Evolutionary conservation across 2,888 invertebrate species (phyloP).

Genomic region (Choreutis nemorana): DNA sequence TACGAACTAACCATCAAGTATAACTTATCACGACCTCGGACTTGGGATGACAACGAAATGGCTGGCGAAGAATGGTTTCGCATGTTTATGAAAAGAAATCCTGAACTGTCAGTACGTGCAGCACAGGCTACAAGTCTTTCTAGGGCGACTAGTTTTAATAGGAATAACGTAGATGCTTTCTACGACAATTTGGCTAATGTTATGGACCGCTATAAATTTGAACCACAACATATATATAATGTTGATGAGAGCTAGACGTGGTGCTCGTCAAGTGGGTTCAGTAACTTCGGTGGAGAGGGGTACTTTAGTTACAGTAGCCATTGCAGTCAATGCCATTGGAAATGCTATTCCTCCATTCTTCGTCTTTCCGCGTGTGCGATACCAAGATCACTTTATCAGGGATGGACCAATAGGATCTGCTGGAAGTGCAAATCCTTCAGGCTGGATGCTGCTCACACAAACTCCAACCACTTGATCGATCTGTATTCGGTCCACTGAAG

Average conservation of each 20-base stretch:
- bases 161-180: conserved; percentile 13
- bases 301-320: conserved; percentile 3
- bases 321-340: conserved; percentile 15
- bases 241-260: conserved; percentile 6
- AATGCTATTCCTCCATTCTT: conserved; percentile 20
- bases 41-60: conserved; percentile 5
- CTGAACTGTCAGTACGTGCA: conserved; percentile 13
- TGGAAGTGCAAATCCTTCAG: conserved; percentile 12
- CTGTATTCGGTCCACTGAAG: conserved; percentile 10
- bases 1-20: conserved; percentile 5
- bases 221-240: conserved; percentile 12
- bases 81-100: conserved; percentile 14
- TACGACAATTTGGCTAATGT: conserved; percentile 14
- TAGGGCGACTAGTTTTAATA: conserved; percentile 14
- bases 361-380: conserved; percentile 17
- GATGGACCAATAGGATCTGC: conserved; percentile 15
- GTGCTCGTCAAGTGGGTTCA: conserved; percentile 3
- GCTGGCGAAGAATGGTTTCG: conserved; percentile 11
- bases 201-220: conserved; percentile 13
- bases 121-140: conserved; percentile 16
- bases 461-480: conserved; percentile 9
- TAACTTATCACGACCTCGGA: conserved; percentile 4
- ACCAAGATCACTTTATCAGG: conserved; percentile 15
- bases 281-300: conserved; percentile 6
- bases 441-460: conserved; percentile 13